Conservation (phyloP, 2,113 vertebrate species). For the Leucopsar rothschildi region DNA sequence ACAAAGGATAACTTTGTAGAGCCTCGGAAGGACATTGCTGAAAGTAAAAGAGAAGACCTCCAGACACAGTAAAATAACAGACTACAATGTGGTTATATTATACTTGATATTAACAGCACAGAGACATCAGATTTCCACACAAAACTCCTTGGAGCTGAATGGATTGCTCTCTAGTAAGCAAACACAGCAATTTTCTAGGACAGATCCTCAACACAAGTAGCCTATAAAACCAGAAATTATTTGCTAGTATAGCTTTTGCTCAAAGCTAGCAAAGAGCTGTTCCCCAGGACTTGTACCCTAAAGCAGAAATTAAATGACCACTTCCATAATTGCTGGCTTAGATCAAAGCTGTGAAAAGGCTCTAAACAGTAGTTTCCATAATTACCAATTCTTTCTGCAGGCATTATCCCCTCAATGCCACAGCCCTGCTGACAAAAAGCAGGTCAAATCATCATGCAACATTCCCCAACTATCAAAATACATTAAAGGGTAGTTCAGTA, state of each 20-base stretch:
- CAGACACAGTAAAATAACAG: not conserved
- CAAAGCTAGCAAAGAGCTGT: not conserved
- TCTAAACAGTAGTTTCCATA: not conserved
- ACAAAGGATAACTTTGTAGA: not conserved
- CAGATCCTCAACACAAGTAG: not conserved
- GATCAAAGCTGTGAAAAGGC: not conserved
- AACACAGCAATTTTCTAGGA: not conserved
- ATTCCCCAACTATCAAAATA: not conserved
- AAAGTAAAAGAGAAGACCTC: not conserved
- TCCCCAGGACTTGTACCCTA: not conserved
- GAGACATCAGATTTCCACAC: not conserved
- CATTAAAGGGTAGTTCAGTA: not conserved
- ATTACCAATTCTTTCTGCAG: not conserved
- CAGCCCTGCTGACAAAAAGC: not conserved
- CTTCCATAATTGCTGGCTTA: not conserved
- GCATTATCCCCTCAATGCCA: not conserved
- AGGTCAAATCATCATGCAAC: not conserved
- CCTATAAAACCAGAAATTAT: not conserved
- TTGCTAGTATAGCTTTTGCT: not conserved
- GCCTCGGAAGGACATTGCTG: not conserved
- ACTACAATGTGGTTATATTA: not conserved
- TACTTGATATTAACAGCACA: not conserved
- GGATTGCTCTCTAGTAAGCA: not conserved
- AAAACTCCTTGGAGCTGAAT: not conserved
- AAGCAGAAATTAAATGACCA: not conserved